Evolutionary conservation across 2,113 vertebrate species (phyloP).

Genomic region (Catharus bicknelli): DNA sequence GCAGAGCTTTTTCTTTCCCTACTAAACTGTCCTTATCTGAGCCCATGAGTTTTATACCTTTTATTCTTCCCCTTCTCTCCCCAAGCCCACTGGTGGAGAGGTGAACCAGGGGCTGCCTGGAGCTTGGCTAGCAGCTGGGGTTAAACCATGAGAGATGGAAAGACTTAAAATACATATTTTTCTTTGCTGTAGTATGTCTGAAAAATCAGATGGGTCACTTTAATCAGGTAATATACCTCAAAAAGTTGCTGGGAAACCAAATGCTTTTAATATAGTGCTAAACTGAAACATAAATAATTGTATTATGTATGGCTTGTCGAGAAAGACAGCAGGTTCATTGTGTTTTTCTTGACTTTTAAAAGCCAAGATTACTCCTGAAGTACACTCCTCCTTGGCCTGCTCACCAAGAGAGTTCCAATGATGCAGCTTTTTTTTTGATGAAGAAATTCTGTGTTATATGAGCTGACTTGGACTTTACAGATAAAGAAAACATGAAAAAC

Average conservation of each 20-base stretch:
- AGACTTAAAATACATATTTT: not conserved
- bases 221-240: not conserved
- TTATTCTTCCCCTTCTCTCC: not conserved
- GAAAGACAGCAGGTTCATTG: not conserved
- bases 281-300: not conserved
- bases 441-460: not conserved
- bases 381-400: not conserved
- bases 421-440: not conserved
- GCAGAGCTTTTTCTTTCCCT: not conserved
- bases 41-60: not conserved
- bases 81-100: fast-evolving
- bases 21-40: not conserved
- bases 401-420: not conserved
- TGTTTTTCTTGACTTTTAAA: not conserved
- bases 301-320: not conserved
- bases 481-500: not conserved
- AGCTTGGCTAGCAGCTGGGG: not conserved
- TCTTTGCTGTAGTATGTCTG: not conserved
- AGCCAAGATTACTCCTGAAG: not conserved
- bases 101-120: not conserved
- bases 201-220: not conserved
- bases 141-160: not conserved
- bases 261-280: not conserved
- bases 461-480: not conserved
- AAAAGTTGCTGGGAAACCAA: not conserved